These are phyloP conservation scores for Caenorhabditis sulstoni DNA, from an alignment of 2,888 invertebrate genomes.

Conservation along the genomic window DNA sequence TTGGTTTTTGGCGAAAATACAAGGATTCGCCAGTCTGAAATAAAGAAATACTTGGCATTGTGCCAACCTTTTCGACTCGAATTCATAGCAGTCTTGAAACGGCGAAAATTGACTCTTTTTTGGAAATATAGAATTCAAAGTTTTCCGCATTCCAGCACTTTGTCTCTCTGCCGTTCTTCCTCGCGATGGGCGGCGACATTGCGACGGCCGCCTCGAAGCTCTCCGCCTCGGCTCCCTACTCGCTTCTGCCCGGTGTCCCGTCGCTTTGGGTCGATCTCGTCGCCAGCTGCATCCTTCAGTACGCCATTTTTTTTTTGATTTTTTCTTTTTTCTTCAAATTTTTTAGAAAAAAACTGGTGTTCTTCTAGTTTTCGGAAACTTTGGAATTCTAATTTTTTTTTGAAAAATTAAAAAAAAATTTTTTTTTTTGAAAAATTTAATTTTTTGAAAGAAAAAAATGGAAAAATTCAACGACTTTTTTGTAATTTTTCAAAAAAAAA, in stretches of 20 bases:
- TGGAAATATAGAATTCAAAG: too few relatives aligned
- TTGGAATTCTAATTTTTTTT: too few relatives aligned
- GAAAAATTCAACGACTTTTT: too few relatives aligned
- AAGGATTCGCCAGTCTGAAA: too few relatives aligned
- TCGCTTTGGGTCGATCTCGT: conserved; percentile 76
- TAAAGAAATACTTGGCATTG: too few relatives aligned
- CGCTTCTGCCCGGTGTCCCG: conserved; percentile 63
- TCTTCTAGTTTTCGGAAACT: neutral
- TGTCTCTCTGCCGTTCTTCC: conserved; percentile 91
- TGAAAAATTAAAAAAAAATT: too few relatives aligned
- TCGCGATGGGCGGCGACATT: conserved; percentile 88
- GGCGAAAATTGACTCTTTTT: too few relatives aligned
- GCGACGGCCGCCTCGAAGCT: conserved; percentile 87
- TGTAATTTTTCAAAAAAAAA: neutral
- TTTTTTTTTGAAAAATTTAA: too few relatives aligned
- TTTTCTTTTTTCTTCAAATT: neutral
- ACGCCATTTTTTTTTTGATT: conserved; percentile 51
- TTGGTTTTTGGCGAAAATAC: too few relatives aligned
- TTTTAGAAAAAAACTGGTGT: neutral
- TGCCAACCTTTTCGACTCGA: too few relatives aligned
- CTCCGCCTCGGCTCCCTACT: conserved; percentile 81
- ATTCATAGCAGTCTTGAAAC: too few relatives aligned
- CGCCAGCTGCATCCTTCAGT: conserved; percentile 74
- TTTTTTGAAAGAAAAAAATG: neutral
- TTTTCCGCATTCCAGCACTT: conserved; percentile 88